phyloP scores from a whole-genome alignment of 2,797 vertebrate genomes.

The Ceyx erithaca region DNA sequence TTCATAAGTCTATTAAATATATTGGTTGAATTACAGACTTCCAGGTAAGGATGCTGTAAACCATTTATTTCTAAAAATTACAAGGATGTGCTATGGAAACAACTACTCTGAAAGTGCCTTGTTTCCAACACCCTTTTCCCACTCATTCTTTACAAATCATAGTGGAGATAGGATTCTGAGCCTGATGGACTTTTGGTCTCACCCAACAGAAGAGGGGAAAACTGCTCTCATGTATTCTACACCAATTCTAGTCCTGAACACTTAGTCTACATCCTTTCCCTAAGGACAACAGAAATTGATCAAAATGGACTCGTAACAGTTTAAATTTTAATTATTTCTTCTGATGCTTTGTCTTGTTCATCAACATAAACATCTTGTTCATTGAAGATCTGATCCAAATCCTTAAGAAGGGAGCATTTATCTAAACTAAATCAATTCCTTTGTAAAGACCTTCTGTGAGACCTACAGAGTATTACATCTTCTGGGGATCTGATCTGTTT shows the following conservation, averaged over 20 bases:
- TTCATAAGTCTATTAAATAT: background rate
- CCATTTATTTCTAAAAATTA: background rate
- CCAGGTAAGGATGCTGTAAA: background rate
- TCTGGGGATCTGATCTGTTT: background rate
- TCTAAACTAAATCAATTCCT: background rate
- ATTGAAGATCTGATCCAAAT: background rate
- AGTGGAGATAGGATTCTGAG: background rate
- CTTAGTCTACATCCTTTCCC: background rate
- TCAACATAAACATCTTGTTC: background rate
- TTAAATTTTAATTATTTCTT: background rate
- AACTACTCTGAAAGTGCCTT: background rate
- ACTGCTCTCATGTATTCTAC: background rate
- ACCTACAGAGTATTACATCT: background rate
- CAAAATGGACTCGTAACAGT: background rate
- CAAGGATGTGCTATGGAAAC: background rate
- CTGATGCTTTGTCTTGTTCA: background rate
- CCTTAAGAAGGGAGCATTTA: background rate
- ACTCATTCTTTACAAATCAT: background rate
- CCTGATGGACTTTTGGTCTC: background rate
- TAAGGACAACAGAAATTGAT: background rate
- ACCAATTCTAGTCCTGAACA: background rate
- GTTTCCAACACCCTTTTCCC: background rate
- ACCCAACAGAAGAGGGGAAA: background rate
- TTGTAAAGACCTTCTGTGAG: background rate
- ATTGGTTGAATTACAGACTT: background rate